Evolutionary conservation across 2,113 vertebrate species (phyloP).

Genomic region (Ia io): DNA sequence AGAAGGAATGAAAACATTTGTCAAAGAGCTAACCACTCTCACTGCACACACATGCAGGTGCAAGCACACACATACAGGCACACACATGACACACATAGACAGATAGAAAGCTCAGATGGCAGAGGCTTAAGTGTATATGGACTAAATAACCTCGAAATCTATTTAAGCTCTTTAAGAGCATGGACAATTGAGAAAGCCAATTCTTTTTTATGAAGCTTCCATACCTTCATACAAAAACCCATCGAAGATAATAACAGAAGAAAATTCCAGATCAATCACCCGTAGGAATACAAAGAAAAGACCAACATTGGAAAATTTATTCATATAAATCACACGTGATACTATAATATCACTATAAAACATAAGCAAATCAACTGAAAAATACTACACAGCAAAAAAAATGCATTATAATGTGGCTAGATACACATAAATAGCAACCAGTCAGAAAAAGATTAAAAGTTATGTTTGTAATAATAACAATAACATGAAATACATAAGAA

Average conservation of each 20-base stretch:
- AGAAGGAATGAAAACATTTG: neutral
- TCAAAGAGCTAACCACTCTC: neutral
- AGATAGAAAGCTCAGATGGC: neutral
- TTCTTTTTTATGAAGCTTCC: neutral
- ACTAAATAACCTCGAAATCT: neutral
- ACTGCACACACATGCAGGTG: neutral
- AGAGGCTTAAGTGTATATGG: neutral
- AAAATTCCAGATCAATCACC: neutral
- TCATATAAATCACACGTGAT: neutral
- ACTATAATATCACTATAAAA: neutral
- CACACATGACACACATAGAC: neutral
- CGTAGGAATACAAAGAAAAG: neutral
- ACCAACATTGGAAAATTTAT: neutral
- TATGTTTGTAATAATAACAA: neutral
- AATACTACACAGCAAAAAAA: neutral
- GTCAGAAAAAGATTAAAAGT: neutral
- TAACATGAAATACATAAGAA: neutral
- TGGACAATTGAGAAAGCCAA: neutral
- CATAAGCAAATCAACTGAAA: neutral
- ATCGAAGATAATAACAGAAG: neutral
- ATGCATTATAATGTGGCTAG: neutral
- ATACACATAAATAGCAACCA: neutral
- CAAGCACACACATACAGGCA: neutral
- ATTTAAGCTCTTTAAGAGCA: neutral
- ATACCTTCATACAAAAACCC: neutral